Conservation (phyloP, 2,797 vertebrate species). For the Orestias chungarensis region DNA sequence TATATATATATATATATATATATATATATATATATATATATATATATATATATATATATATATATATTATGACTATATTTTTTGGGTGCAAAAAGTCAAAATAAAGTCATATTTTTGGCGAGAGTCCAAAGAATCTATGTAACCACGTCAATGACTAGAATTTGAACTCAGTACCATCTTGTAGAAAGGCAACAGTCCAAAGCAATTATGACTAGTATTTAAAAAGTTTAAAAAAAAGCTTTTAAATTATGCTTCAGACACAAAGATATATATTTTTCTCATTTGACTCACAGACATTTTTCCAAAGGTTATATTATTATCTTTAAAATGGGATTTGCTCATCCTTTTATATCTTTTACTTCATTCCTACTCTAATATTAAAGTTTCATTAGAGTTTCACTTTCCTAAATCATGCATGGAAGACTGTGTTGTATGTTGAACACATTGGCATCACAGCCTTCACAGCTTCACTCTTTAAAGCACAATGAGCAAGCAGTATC, state of each 20-base stretch:
- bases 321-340: slow-evolving; percentile 33
- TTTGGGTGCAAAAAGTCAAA: too few species aligned
- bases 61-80: too few species aligned
- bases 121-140: neutral
- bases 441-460: slow-evolving; percentile 38
- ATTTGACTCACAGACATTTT: neutral
- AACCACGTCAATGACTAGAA: neutral
- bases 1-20: too few species aligned
- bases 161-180: neutral
- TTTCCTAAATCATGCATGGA: slow-evolving; percentile 70
- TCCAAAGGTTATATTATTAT: neutral
- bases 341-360: slow-evolving; percentile 45
- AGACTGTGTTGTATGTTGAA: slow-evolving; percentile 46
- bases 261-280: neutral
- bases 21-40: too few species aligned
- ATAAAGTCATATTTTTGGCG: neutral
- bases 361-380: slow-evolving; percentile 48
- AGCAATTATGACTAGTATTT: neutral
- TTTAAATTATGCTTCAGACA: neutral
- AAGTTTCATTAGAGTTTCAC: slow-evolving; percentile 46
- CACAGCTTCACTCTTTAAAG: slow-evolving; percentile 38
- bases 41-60: too few species aligned
- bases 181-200: neutral
- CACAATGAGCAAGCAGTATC: slow-evolving; percentile 66
- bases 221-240: neutral